Percentiles rank a stretch among this genome's conserved stretches.
Conservation (phyloP, 2,797 vertebrate species). For the Pseudochromis fuscus region DNA sequence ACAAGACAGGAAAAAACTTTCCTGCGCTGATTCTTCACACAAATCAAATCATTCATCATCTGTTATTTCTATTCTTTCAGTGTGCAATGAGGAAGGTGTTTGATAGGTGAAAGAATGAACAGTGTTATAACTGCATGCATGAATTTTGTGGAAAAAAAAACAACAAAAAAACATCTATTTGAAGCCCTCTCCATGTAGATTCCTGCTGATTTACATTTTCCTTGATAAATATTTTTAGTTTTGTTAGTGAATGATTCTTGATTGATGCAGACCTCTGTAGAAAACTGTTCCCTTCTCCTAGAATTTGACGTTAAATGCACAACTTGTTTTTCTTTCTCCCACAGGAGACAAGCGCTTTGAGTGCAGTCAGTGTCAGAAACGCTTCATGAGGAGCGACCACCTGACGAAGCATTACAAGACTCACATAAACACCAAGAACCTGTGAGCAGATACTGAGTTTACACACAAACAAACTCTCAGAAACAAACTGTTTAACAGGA, state of each 20-base stretch:
- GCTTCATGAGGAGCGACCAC: constrained; percentile 98
- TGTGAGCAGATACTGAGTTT: constrained; percentile 80
- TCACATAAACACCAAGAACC: constrained; percentile 98
- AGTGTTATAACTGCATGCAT: no score
- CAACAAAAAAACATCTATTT: no score
- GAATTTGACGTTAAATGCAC: neutral
- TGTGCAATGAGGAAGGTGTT: no score
- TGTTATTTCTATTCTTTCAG: no score
- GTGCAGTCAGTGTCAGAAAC: constrained; percentile 97
- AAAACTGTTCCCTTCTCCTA: neutral
- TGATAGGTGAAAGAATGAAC: no score
- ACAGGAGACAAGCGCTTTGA: constrained; percentile 98
- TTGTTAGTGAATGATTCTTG: neutral
- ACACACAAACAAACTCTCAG: constrained; percentile 34
- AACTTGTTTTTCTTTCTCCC: neutral
- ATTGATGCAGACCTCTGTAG: neutral
- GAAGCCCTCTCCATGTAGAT: no score
- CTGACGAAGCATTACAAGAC: constrained; percentile 99
- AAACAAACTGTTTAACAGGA: constrained; percentile 53
- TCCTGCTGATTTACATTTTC: no score
- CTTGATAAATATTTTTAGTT: neutral
- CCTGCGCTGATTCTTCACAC: no score
- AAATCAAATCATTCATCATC: no score
- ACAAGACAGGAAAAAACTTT: no score
- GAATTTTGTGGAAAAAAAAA: no score